Base-by-base conservation (phyloP, 2,888 invertebrate species). In the Cheilosia impressa region DNA sequence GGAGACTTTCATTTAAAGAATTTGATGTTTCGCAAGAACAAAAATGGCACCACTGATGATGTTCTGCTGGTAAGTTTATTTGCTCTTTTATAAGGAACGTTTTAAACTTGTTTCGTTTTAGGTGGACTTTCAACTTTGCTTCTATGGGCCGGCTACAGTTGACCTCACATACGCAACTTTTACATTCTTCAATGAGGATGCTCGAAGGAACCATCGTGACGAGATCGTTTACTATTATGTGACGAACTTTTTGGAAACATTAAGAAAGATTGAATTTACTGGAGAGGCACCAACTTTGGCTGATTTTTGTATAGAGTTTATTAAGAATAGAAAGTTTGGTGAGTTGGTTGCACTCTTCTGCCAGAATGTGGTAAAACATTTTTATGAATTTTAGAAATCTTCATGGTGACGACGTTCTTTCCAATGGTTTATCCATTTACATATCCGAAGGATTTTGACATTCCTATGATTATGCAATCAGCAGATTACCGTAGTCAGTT, bases 1-100 rank as follows among this genome's bases (percentile, higher is more conserved):
- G 79, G 79, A 6, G 79, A 84, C 17, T 65, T 84, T 41, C 73
- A 84, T 24, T 17, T 24, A 9, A 69, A 43, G 45, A 84, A 84
- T 43, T 27, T 75, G 0, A 79, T 84, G 84, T 79, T 84, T 7
- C 79, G 65, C 24, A 19, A 41, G 13, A 52, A 73, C 15, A 13
- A 24, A 2, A 4, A 57, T 4, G 27, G 45, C 24, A 69, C 52
- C n/a, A 31, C 31, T 15, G 57, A 79, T 10, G 83, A 83, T 38
- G 68, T 79, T 10, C 38, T 79, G 43, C 10, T 79, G n/a, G 83
- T 83, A 31, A 50, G 79, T 31, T 38, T 6, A 34, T 15, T 43
- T 6, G 2, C 17, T 2, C 9, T 7, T 34, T 13, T 34, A 5
- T 38, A 13, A 10, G n/a, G 0, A 2, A 2, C n/a, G 7, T 0